phyloP scores from a whole-genome alignment of 2,797 vertebrate genomes.

The Scolopax rusticola region DNA sequence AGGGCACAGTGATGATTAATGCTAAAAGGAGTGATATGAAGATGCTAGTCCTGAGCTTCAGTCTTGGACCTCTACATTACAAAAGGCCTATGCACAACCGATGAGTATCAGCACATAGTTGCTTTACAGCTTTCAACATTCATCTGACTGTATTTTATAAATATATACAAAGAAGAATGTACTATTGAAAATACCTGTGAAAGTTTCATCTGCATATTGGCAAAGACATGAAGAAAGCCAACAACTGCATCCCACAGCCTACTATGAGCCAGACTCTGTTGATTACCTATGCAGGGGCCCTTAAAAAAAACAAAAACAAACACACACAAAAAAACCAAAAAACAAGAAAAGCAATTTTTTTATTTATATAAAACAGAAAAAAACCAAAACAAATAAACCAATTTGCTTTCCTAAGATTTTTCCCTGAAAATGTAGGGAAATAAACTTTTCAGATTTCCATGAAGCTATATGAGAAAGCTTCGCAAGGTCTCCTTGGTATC shows the following conservation, averaged over 20 bases:
- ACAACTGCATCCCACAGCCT: conserved; percentile 98
- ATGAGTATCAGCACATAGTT: background rate
- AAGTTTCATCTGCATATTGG: conserved; percentile 99
- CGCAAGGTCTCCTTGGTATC: background rate
- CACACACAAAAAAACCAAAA: too few species aligned
- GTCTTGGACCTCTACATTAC: background rate
- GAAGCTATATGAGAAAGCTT: background rate
- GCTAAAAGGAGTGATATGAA: background rate
- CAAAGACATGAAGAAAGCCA: conserved; percentile 98
- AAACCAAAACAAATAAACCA: background rate
- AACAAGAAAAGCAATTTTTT: conserved; percentile 9
- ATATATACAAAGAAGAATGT: background rate
- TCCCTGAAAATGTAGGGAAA: background rate
- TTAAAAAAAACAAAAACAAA: conserved; percentile 37
- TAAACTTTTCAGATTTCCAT: background rate
- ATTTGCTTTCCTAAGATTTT: background rate
- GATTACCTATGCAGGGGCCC: conserved; percentile 97
- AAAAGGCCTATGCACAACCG: background rate
- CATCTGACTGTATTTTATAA: background rate
- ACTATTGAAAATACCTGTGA: conserved; percentile 88
- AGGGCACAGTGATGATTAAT: background rate
- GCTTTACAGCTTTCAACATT: background rate
- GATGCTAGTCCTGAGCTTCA: background rate
- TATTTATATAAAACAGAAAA: background rate
- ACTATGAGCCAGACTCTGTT: conserved; percentile 97